Base-by-base conservation (phyloP, 2,888 invertebrate species). In the Yponomeuta sedellus region DNA sequence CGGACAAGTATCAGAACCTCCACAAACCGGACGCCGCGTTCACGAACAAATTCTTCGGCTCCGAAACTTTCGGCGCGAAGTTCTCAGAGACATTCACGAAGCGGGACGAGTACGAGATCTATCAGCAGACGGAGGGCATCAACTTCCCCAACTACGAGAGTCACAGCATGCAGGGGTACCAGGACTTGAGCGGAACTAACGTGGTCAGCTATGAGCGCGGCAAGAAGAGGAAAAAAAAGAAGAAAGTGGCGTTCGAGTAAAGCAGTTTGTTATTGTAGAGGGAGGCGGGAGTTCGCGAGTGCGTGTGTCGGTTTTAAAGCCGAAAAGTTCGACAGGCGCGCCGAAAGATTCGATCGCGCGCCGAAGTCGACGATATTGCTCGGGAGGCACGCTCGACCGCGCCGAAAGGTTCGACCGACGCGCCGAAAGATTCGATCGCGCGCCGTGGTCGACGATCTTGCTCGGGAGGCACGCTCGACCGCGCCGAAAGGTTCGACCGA, bases 1-100 rank as follows among this genome's bases (percentile, higher is more conserved):
- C 44, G 5, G 87, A 88, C 1, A 85, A 84, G 66, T 85, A 91
- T 67, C 86, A 86, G n/a, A 82, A 86, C 67, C 69, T 88, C 0
- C 85, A 86, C 4, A 75, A 79, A 4, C 78, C 77, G 1, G 67
- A 71, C 39, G 66, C 80, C 0, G 86, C 77, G 68, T 56, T 56
- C 25, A 25, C 64, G 10, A 64, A 16, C n/a, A 86, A 83, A 64
- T 87, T 90, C 73, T 89, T 89, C 71, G 90, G 89, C 1, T 87
- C 86, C 0, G 89, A 89, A 65, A 83, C 83, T 0, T 68, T 89
- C 0, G 87, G 88, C 58, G 75, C 82, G 0, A 83, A 82, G 10
- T 88, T 87, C 63, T 81, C 82, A 0, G 90, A 87, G 63, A 82
- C 81, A 0, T 89, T 89, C 70, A 74, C 84, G 0, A 88, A 86